phyloP scores from a whole-genome alignment of 2,888 invertebrate species.

The Maniola hyperantus region DNA sequence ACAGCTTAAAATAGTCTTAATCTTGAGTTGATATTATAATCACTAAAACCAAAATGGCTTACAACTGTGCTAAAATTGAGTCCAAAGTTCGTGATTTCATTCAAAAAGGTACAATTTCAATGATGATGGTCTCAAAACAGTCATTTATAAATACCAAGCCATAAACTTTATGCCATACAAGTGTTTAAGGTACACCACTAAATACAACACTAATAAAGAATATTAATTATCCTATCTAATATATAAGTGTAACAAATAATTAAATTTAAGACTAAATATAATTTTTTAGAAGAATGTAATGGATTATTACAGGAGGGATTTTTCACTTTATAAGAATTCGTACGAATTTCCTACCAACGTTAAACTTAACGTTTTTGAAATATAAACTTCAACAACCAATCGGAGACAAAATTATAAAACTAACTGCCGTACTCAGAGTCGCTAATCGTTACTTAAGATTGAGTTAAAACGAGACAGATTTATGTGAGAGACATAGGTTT shows the following conservation, averaged over 20 bases:
- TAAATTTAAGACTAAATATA: not conserved
- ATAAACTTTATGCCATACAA: constrained; percentile 21
- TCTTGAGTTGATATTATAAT: no score
- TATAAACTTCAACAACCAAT: not conserved
- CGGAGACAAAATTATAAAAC: not conserved
- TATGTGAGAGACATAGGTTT: no score
- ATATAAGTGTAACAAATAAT: constrained; percentile 16
- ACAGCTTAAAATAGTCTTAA: no score
- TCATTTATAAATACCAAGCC: not conserved
- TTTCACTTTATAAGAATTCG: no score
- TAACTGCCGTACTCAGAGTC: no score
- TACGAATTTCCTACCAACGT: not conserved
- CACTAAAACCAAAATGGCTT: no score
- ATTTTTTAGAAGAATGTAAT: not conserved
- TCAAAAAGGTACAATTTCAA: no score
- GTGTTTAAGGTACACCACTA: constrained; percentile 25
- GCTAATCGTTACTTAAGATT: no score
- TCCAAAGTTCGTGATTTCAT: no score
- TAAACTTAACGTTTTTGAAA: not conserved
- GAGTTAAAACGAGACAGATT: no score
- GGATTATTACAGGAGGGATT: not conserved
- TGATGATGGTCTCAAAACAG: no score
- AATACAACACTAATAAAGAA: constrained; percentile 27
- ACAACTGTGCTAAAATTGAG: no score
- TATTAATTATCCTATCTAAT: constrained; percentile 40